Evolutionary conservation across 2,888 invertebrate species (phyloP), one percentile per base, ranked within the genome.

Genomic region (Bugulina stolonifera): DNA sequence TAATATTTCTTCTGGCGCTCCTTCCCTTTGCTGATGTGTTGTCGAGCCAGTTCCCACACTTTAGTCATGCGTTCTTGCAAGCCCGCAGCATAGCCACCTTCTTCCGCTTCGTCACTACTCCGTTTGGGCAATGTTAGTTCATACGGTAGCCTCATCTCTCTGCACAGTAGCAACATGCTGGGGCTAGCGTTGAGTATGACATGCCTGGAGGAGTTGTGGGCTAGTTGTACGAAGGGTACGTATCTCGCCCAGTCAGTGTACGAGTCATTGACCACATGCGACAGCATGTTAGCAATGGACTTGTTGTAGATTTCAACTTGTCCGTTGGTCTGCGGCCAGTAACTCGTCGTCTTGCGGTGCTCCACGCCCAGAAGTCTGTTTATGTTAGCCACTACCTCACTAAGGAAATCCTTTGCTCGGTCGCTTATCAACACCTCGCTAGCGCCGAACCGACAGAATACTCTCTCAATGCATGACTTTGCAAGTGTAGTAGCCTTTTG

Each of bases 121-220:
- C n/a, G 57, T 18, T 14, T 5, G 18, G 57, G 57, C 57, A 23
- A 23, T n/a, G 57, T 57, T n/a, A 57, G 25, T n/a, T n/a, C n/a
- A n/a, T n/a, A n/a, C n/a, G n/a, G n/a, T n/a, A n/a, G n/a, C n/a
- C n/a, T n/a, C n/a, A 57, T 57, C 14, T 57, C n/a, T 14, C 14
- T 57, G 25, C 57, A 57, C 57, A 57, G 18, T 25, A 57, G 25
- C 25, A 57, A 5, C n/a, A 25, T n/a, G 57, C 57, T 57, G 10
- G 57, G 57, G 18, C n/a, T n/a, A 57, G 57, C 57, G 18, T 57
- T 5, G 5, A 57, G 5, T n/a, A 25, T n/a, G 5, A n/a, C 25
- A 25, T 57, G 57, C 25, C 25, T 57, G 14, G 57, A 57, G 5
- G 57, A 57, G 57, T 57, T 57, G 25, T 57, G 57, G 18, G 57